Percentiles rank a stretch among this genome's conserved stretches.
Conservation (phyloP, 2,888 invertebrate species). For the Cheilosia variabilis region DNA sequence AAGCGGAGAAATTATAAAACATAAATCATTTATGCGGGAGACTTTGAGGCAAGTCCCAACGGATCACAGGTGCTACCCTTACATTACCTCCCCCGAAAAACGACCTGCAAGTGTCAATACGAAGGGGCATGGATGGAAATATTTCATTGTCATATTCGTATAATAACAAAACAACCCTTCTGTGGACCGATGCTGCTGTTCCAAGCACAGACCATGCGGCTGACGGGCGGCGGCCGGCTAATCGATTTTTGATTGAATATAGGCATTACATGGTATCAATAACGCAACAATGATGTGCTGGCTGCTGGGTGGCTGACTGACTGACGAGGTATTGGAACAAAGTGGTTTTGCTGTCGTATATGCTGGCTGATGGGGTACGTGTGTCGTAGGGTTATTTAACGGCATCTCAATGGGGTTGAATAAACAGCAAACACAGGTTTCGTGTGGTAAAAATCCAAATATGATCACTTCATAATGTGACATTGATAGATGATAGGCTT, state of each 20-base stretch:
- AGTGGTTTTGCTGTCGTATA: slow-evolving; percentile 52
- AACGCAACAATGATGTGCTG: slow-evolving; percentile 71
- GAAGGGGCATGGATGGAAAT: slow-evolving; percentile 44
- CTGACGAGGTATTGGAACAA: slow-evolving; percentile 53
- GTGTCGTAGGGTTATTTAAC: slow-evolving; percentile 75
- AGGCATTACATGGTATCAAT: slow-evolving; percentile 76
- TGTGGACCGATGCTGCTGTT: slow-evolving; percentile 37
- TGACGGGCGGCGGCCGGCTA: slow-evolving; percentile 77
- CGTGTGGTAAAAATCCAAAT: slow-evolving; percentile 83
- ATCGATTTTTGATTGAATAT: slow-evolving; percentile 84
- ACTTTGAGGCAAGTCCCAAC: not conserved
- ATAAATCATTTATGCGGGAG: slow-evolving; percentile 54
- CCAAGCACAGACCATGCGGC: slow-evolving; percentile 15
- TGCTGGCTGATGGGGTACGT: slow-evolving; percentile 33
- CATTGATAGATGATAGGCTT: slow-evolving; percentile 82
- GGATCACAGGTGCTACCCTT: slow-evolving; percentile 64
- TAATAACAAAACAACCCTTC: slow-evolving; percentile 65
- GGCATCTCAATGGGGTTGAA: slow-evolving; percentile 72
- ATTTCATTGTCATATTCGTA: slow-evolving; percentile 57
- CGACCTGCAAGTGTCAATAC: slow-evolving; percentile 61
- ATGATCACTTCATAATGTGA: slow-evolving; percentile 84
- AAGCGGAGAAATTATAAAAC: slow-evolving; percentile 45
- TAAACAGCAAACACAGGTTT: slow-evolving; percentile 75
- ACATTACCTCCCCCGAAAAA: slow-evolving; percentile 16
- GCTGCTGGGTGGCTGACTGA: slow-evolving; percentile 62